Conservation (phyloP, 2,113 vertebrate species). For the Gallinago jamesoni region DNA sequence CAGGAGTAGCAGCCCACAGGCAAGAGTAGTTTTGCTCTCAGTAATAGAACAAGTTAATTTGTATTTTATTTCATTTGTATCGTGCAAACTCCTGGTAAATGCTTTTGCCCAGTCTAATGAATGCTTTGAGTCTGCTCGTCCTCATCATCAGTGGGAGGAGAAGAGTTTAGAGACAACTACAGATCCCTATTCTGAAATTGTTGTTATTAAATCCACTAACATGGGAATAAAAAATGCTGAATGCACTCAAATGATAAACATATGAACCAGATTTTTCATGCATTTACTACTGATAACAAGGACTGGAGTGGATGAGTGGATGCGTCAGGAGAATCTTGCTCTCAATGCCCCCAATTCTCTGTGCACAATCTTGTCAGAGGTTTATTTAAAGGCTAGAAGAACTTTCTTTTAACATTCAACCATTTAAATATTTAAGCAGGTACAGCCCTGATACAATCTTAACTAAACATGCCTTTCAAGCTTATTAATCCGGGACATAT, state of each 20-base stretch:
- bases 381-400: conserved; percentile 4
- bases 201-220: neutral
- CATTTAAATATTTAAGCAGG: neutral
- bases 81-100: neutral
- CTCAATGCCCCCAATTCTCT: neutral
- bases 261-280: neutral
- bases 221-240: neutral
- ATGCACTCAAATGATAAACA: neutral
- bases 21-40: neutral
- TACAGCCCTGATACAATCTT: conserved; percentile 2
- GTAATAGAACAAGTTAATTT: neutral
- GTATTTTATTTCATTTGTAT: neutral
- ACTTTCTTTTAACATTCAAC: neutral
- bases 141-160: neutral
- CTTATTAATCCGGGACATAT: neutral
- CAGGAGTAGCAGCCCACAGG: neutral
- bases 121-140: neutral
- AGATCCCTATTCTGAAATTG: neutral
- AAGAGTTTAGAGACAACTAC: neutral
- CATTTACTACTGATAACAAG: neutral
- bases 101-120: neutral
- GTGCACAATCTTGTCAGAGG: neutral
- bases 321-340: neutral
- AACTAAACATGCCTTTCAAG: neutral
- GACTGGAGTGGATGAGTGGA: neutral